These are phyloP conservation scores for Apis mellifera DNA, from an alignment of 1,140 invertebrate genomes.

Conservation along the genomic window Amel_HAv3.1 CM009938.2:9373501-9374000, in stretches of 20 bases:
- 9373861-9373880: background rate
- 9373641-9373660: slow-evolving; percentile 66
- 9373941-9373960: background rate
- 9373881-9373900: background rate
- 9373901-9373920: background rate
- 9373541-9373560: slow-evolving; percentile 81
- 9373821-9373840: background rate
- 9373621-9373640: slow-evolving; percentile 72
- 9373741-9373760: too few species aligned
- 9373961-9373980: background rate
- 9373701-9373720: too few species aligned
- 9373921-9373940: background rate
- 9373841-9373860: background rate
- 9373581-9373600: slow-evolving; percentile 72
- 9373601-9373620: slow-evolving; percentile 73
- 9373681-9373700: background rate
- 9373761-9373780: background rate
- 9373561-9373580: slow-evolving; percentile 79
- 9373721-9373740: too few species aligned
- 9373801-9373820: background rate
- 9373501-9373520: too few species aligned
- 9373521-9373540: background rate
- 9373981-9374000: background rate
- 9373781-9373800: background rate
- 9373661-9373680: slow-evolving; percentile 57